Base-by-base conservation (phyloP, 2,113 vertebrate genomes). In the Gulo gulo region DNA sequence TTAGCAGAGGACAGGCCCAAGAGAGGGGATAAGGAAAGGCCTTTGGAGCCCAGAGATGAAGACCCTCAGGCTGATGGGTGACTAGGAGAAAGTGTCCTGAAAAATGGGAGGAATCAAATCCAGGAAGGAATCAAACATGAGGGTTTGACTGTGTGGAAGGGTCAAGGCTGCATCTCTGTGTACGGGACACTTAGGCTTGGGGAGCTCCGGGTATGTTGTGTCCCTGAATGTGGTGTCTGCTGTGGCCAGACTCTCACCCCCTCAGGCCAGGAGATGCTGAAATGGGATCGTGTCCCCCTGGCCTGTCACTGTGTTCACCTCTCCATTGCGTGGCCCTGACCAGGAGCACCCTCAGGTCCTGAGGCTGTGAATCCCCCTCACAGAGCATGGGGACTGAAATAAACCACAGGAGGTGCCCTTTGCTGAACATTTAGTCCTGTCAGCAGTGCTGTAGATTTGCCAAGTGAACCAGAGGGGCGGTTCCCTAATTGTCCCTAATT, bases 161-260 rank as follows among this genome's bases (percentile, higher is more conserved):
- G 55, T 36, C 23, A 45, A 26, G 47, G 2, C n/a, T 73, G 31
- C n/a, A 81, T 23, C 6, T 4, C 1, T 0, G 0, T 65, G 57
- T 12, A 9, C 18, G 39, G 71, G 36, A 34, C 63, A 16, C 16
- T 55, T 55, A 4, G 52, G 5, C 39, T 39, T 20, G 34, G 50
- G 7, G 20, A 26, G 18, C 47, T 4, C 2, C 0, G 0, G 0
- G n/a, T 4, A 3, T 39, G 55, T 6, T 7, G 23, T 4, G 9
- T n/a, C 20, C 7, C 6, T 21, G 26, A 39, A 26, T 0, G 4
- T 14, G 16, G 9, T 2, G 6, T 7, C 42, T 80, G 24, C 78
- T 80, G 7, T 20, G 39, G 7, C 1, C 74, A 76, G 16, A 21
- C 24, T 57, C 74, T 42, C 0, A 5, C 7, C 23, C 11, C 61